phyloP scores from a whole-genome alignment of 2,113 vertebrate species.

The Chlamydotis undulata region DNA sequence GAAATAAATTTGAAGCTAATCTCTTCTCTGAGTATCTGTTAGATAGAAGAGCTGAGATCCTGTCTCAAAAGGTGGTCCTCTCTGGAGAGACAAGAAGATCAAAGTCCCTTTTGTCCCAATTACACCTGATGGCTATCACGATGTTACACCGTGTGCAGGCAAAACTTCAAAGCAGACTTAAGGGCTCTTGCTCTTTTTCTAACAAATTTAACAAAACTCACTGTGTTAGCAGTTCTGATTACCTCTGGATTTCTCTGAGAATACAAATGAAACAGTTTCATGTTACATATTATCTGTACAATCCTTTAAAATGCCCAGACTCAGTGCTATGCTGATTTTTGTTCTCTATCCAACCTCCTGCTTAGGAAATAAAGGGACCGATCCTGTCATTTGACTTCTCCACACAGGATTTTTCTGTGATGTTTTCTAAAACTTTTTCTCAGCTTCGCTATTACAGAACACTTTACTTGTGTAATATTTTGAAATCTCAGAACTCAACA shows the following conservation, averaged over 20 bases:
- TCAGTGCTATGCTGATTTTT: not conserved
- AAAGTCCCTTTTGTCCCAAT: slow-evolving; percentile 29
- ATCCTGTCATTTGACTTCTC: not conserved
- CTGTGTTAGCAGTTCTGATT: slow-evolving; percentile 7
- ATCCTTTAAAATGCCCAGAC: not conserved
- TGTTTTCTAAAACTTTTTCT: not conserved
- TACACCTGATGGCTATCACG: slow-evolving; percentile 26
- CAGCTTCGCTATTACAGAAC: not conserved
- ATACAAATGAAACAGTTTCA: slow-evolving; percentile 6
- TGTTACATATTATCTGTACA: not conserved
- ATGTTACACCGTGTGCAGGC: not conserved
- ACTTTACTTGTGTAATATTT: not conserved
- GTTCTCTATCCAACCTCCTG: not conserved
- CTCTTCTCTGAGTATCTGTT: not conserved
- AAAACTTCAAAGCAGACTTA: slow-evolving; percentile 51
- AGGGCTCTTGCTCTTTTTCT: not conserved
- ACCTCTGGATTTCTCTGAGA: slow-evolving; percentile 13
- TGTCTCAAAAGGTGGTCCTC: not conserved
- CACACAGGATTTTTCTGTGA: not conserved
- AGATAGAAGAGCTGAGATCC: not conserved
- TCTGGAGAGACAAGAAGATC: slow-evolving; percentile 7
- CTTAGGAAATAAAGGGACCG: not conserved
- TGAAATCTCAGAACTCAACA: not conserved
- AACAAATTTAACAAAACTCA: slow-evolving; percentile 31
- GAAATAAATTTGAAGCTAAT: slow-evolving; percentile 30